These are phyloP conservation scores for Hippocampus kuda DNA, from an alignment of 2,797 vertebrate species.

Conservation along the genomic window DNA sequence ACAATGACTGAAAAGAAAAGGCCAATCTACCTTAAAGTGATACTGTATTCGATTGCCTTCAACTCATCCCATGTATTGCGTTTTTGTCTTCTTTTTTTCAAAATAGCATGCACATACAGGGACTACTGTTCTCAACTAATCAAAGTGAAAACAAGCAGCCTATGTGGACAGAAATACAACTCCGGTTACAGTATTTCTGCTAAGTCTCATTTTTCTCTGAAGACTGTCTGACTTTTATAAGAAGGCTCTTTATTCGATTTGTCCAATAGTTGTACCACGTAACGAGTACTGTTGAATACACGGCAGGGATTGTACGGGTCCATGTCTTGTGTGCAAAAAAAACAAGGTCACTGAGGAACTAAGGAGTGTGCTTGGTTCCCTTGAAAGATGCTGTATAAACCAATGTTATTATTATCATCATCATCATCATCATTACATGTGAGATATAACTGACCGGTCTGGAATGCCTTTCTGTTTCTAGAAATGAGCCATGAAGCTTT, in stretches of 20 bases:
- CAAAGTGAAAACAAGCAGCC: background rate
- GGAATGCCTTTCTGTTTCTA: too few species aligned
- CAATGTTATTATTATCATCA: too few species aligned
- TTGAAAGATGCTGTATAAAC: background rate
- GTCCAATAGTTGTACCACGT: conserved; percentile 19
- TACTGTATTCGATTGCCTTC: background rate
- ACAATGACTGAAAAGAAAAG: conserved; percentile 16
- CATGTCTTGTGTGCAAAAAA: background rate
- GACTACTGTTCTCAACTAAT: background rate
- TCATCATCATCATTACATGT: too few species aligned
- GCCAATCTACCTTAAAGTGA: conserved; percentile 5
- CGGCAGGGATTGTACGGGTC: background rate
- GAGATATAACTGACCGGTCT: too few species aligned
- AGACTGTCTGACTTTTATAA: background rate
- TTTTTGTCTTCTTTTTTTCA: background rate
- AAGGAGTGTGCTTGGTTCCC: background rate
- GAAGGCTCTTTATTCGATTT: background rate
- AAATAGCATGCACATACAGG: background rate
- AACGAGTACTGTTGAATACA: conserved; percentile 20
- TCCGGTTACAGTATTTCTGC: background rate
- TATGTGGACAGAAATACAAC: background rate
- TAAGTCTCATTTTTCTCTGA: background rate
- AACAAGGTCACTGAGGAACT: background rate
- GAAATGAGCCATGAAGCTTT: too few species aligned
- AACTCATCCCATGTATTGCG: background rate